Percentiles rank a stretch among this genome's conserved stretches.
Evolutionary conservation across 2,888 invertebrate species (phyloP).

Genomic region (Deilephila elpenor): DNA sequence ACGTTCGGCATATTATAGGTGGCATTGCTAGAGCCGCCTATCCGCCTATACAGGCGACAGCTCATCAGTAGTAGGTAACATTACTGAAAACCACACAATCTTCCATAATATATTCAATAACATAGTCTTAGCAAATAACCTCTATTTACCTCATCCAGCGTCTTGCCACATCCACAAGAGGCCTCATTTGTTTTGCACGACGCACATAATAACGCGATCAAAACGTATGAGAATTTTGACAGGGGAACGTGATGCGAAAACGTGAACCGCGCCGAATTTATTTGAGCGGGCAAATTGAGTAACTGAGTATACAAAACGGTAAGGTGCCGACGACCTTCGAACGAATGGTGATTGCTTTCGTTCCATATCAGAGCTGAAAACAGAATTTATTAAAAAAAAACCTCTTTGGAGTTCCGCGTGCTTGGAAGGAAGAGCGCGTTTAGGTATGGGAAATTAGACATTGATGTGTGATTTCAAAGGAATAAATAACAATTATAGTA

Average conservation of each 20-base stretch:
- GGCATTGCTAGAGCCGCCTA: too few relatives aligned
- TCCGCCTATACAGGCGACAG: too few relatives aligned
- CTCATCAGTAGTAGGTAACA: too few relatives aligned
- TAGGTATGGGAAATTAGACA: too few relatives aligned
- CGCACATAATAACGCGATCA: slow-evolving; percentile 79
- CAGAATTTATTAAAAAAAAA: slow-evolving; percentile 20
- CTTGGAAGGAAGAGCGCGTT: too few relatives aligned
- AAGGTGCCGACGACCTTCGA: slow-evolving; percentile 26
- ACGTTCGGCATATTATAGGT: too few relatives aligned
- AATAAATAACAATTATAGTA: too few relatives aligned
- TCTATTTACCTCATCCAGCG: slow-evolving; percentile 4
- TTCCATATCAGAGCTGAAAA: slow-evolving; percentile 21
- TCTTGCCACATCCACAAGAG: slow-evolving; percentile 32
- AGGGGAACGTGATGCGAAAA: slow-evolving; percentile 70
- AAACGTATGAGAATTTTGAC: slow-evolving; percentile 81
- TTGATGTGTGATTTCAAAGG: too few relatives aligned
- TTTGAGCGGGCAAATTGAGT: slow-evolving; percentile 44
- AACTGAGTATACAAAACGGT: slow-evolving; percentile 42
- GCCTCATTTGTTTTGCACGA: slow-evolving; percentile 77
- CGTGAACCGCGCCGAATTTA: slow-evolving; percentile 60
- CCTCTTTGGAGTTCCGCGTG: not conserved
- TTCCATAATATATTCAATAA: not conserved
- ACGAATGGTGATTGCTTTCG: slow-evolving; percentile 25
- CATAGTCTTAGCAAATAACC: not conserved
- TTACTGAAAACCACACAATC: too few relatives aligned